These are phyloP conservation scores for Nibea coibor DNA, from an alignment of 2,113 vertebrate species.

Conservation along the genomic window DNA sequence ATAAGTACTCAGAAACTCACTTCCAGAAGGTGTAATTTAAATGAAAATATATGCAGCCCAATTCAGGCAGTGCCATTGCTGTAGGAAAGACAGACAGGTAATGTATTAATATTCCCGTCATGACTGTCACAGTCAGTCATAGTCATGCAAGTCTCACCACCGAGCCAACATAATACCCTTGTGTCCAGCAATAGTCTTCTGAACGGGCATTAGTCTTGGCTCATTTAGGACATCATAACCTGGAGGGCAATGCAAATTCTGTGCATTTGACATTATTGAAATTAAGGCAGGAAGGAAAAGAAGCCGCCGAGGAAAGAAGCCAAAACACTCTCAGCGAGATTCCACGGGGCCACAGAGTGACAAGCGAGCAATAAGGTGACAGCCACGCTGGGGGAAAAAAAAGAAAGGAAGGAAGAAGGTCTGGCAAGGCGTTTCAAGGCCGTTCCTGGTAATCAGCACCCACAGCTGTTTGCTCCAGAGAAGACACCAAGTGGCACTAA, in stretches of 20 bases:
- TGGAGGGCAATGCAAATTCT: constrained; percentile 41
- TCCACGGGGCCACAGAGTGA: constrained; percentile 8
- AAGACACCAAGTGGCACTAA: constrained; percentile 45
- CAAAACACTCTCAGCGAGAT: background rate
- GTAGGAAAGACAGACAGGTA: constrained; percentile 32
- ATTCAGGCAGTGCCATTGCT: constrained; percentile 20
- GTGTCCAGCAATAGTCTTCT: constrained; percentile 48
- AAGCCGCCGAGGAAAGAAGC: constrained; percentile 9
- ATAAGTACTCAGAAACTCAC: constrained; percentile 41
- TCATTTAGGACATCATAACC: constrained; percentile 59
- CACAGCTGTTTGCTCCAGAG: constrained; percentile 67
- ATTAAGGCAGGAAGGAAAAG: constrained; percentile 28
- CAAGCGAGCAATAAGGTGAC: constrained; percentile 14
- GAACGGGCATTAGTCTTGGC: constrained; percentile 60
- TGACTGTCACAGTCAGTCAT: constrained; percentile 45
- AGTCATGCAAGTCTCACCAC: constrained; percentile 34
- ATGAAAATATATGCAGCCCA: constrained; percentile 46
- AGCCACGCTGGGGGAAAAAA: background rate
- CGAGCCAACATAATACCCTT: constrained; percentile 41
- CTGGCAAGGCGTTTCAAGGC: constrained; percentile 55
- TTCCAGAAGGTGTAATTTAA: constrained; percentile 49
- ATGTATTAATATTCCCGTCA: constrained; percentile 59
- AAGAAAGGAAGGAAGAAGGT: background rate
- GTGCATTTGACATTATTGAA: constrained; percentile 31
- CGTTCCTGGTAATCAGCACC: constrained; percentile 53